A percentile compares a stretch with the other conserved stretches of the same genome.
phyloP scores from a whole-genome alignment of 2,113 vertebrate species.

The Sclerurus mexicanus region DNA sequence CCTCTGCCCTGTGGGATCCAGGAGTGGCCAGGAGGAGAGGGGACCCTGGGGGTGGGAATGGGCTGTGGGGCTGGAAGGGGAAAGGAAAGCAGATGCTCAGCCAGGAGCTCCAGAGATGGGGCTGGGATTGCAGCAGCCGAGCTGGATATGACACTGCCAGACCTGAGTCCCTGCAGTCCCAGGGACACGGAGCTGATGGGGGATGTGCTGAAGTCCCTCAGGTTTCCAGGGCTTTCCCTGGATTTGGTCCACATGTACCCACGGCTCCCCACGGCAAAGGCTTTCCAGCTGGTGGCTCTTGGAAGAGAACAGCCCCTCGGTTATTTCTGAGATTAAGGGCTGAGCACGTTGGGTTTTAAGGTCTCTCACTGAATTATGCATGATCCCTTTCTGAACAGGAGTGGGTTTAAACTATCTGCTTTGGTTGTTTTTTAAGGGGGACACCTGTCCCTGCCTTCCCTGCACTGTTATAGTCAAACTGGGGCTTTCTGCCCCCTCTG shows the following conservation, averaged over 20 bases:
- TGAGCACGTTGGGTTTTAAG: background rate
- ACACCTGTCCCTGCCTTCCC: background rate
- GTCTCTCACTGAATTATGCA: background rate
- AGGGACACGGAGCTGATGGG: fast-evolving
- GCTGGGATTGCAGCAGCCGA: fast-evolving
- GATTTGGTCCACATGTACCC: fast-evolving
- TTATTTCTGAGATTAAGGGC: background rate
- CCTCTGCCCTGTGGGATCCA: fast-evolving
- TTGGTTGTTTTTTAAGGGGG: background rate
- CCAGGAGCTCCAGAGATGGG: fast-evolving
- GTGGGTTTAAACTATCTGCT: fast-evolving
- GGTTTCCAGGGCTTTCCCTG: background rate
- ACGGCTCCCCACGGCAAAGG: fast-evolving
- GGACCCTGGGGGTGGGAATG: fast-evolving
- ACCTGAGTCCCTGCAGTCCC: fast-evolving
- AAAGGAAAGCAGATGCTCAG: background rate
- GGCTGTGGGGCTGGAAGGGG: background rate
- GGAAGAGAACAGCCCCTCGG: background rate
- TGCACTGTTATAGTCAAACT: fast-evolving
- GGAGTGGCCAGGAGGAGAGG: background rate
- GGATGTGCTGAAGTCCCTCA: background rate
- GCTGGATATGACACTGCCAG: background rate
- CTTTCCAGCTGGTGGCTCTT: background rate
- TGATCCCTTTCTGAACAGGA: background rate
- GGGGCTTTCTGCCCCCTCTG: background rate